Conservation (phyloP, 2,113 vertebrate genomes). For the Neolamprologus devosi region DNA sequence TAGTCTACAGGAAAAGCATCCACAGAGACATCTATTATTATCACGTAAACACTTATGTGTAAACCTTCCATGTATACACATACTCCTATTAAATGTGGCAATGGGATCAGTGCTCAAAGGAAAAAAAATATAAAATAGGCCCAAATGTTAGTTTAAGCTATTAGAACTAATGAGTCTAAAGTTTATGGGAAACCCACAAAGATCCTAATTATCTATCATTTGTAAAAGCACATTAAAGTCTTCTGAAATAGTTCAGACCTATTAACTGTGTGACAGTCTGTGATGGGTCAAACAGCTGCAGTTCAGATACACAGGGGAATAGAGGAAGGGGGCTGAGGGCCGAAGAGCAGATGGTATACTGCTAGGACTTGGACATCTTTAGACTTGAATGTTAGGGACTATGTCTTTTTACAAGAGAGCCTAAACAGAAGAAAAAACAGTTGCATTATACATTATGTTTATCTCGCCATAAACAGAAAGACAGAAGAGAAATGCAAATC, state of each 20-base stretch:
- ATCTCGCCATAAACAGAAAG: not conserved
- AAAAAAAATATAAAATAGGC: not conserved
- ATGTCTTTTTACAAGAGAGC: not conserved
- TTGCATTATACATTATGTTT: not conserved
- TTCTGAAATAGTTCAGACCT: not conserved
- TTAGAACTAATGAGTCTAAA: not conserved
- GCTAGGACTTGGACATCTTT: not conserved
- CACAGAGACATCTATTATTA: not conserved
- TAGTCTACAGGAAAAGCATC: not conserved
- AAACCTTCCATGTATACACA: not conserved
- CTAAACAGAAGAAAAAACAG: not conserved
- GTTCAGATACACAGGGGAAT: slow-evolving; percentile 2
- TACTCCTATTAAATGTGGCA: not conserved
- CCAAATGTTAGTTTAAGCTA: not conserved
- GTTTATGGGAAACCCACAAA: not conserved
- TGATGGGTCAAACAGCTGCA: slow-evolving; percentile 52
- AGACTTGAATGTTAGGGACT: not conserved
- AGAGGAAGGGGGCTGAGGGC: not conserved
- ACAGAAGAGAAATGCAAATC: not conserved
- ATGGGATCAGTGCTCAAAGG: not conserved
- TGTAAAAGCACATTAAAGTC: not conserved
- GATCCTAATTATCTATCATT: not conserved
- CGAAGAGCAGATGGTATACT: slow-evolving; percentile 13
- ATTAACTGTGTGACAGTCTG: not conserved
- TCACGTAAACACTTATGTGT: not conserved